A percentile compares a stretch with the other conserved stretches of the same genome.
Evolutionary conservation across 2,888 invertebrate species (phyloP).

Genomic region (Sussaba pulchella): DNA sequence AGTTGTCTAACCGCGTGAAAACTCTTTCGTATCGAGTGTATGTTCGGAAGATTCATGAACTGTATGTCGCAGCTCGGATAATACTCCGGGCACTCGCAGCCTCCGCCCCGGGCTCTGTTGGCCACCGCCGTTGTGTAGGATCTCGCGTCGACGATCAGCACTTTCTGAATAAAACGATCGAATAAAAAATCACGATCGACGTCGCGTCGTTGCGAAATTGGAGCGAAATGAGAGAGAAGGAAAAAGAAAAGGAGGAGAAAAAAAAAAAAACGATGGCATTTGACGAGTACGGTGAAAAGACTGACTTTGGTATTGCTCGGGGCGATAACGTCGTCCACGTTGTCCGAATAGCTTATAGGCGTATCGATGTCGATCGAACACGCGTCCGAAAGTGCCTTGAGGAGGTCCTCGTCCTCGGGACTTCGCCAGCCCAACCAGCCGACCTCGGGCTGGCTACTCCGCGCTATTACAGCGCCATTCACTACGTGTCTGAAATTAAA

Average conservation of each 20-base stretch:
- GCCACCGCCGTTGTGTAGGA: slow-evolving; percentile 98
- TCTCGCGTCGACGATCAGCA: slow-evolving; percentile 97
- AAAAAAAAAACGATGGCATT: slow-evolving; percentile 14
- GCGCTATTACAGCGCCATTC: slow-evolving; percentile 96
- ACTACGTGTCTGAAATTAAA: slow-evolving; percentile 88
- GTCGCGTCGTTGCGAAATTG: background rate
- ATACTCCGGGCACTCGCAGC: slow-evolving; percentile 98
- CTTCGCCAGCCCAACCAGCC: slow-evolving; percentile 98
- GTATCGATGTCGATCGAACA: slow-evolving; percentile 89
- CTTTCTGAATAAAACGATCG: slow-evolving; percentile 85
- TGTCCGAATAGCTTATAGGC: slow-evolving; percentile 76
- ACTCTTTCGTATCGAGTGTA: slow-evolving; percentile 97
- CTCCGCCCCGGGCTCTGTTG: slow-evolving; percentile 98
- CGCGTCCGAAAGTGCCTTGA: slow-evolving; percentile 93
- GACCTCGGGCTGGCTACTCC: slow-evolving; percentile 97
- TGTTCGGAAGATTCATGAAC: slow-evolving; percentile 99
- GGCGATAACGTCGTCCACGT: slow-evolving; percentile 73
- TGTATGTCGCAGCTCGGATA: slow-evolving; percentile 97
- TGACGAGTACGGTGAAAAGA: slow-evolving; percentile 9
- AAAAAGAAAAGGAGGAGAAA: too few species aligned
- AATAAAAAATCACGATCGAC: slow-evolving; percentile 1
- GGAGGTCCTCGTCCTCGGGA: slow-evolving; percentile 94
- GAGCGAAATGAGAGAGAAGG: background rate
- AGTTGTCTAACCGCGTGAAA: slow-evolving; percentile 94
- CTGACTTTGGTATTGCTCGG: slow-evolving; percentile 77